phyloP scores from a whole-genome alignment of 2,888 invertebrate genomes.

The Norana najaformis region DNA sequence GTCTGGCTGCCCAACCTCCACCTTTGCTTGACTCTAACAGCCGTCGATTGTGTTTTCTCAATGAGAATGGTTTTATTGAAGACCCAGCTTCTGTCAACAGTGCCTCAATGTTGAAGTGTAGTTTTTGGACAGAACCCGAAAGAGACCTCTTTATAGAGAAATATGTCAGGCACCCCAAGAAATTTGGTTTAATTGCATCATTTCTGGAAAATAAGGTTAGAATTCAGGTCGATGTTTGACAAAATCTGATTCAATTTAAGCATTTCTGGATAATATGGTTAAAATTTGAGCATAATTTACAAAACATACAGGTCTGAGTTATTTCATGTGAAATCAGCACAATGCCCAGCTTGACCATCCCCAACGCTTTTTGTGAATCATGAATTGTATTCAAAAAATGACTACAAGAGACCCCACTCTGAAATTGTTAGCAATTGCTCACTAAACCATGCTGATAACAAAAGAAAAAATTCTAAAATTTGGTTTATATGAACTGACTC shows the following conservation, averaged over 20 bases:
- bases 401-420: too few relatives aligned
- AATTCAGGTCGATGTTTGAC: too few relatives aligned
- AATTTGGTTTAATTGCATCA: conserved; percentile 89
- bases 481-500: too few relatives aligned
- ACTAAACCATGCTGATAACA: too few relatives aligned
- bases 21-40: conserved; percentile 80
- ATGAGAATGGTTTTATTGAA: conserved; percentile 80
- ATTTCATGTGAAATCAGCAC: too few relatives aligned
- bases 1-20: conserved; percentile 92
- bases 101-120: conserved; percentile 74
- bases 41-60: conserved; percentile 73
- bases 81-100: conserved; percentile 73
- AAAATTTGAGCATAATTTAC: neutral
- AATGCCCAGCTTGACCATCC: too few relatives aligned
- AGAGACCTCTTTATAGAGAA: conserved; percentile 89
- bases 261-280: neutral
- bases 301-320: too few relatives aligned
- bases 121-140: conserved; percentile 89
- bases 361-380: too few relatives aligned
- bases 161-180: conserved; percentile 95
- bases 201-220: conserved; percentile 81
- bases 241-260: neutral
- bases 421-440: too few relatives aligned
- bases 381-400: too few relatives aligned
- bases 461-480: too few relatives aligned